phyloP scores from a whole-genome alignment of 2,888 invertebrate genomes.

The Dryomyza anilis region DNA sequence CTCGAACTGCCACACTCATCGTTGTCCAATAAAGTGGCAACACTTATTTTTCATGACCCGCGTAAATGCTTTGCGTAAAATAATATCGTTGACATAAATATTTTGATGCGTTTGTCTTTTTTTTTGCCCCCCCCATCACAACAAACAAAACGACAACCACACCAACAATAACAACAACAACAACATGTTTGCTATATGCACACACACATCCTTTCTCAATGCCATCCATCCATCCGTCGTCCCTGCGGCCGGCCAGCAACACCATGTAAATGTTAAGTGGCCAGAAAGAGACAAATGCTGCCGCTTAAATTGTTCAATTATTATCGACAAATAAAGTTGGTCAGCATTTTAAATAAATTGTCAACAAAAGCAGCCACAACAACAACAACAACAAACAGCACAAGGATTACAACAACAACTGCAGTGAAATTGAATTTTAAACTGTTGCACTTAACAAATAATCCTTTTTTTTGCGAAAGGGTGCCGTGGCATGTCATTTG shows the following conservation, averaged over 20 bases:
- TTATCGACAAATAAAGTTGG: background rate
- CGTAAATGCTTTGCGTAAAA: background rate
- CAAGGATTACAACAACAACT: background rate
- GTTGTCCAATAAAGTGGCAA: background rate
- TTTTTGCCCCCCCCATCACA: background rate
- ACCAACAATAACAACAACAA: too few species aligned
- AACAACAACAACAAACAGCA: background rate
- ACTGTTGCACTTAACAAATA: background rate
- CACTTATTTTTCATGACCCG: background rate
- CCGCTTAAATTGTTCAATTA: background rate
- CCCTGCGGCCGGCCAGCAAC: background rate
- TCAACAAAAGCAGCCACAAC: background rate
- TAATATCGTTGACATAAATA: background rate
- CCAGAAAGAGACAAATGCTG: too few species aligned
- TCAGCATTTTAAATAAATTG: background rate
- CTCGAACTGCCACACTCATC: background rate
- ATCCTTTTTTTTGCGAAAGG: too few species aligned
- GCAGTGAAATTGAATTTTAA: conserved; percentile 6
- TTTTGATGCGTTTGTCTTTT: background rate
- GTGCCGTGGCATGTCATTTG: too few species aligned
- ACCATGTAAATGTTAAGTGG: too few species aligned
- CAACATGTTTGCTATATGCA: too few species aligned
- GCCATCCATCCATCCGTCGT: background rate
- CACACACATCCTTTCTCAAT: too few species aligned
- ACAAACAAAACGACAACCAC: too few species aligned